phyloP scores from a whole-genome alignment of 2,113 vertebrate genomes.

The Galeopterus variegatus region DNA sequence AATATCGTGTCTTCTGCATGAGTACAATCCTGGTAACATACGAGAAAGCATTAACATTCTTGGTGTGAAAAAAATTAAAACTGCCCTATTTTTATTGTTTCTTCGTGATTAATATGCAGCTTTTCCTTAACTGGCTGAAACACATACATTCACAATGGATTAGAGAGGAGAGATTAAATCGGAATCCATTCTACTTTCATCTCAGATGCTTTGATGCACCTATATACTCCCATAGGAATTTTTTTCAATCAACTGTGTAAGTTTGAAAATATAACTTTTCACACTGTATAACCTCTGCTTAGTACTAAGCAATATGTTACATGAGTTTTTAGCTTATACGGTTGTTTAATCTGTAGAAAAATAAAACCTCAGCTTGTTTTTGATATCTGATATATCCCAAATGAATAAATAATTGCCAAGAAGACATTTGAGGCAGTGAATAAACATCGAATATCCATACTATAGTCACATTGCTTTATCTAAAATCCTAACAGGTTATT shows the following conservation, averaged over 20 bases:
- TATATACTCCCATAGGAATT: neutral
- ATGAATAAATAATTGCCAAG: neutral
- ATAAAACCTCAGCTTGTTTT: neutral
- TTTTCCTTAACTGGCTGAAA: constrained; percentile 1
- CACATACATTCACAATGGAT: neutral
- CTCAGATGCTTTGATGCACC: neutral
- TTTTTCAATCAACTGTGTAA: neutral
- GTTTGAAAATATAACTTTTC: neutral
- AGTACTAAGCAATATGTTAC: neutral
- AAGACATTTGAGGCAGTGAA: neutral
- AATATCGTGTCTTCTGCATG: neutral
- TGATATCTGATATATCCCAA: neutral
- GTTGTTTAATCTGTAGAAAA: neutral
- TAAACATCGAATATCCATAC: neutral
- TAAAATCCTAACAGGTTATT: neutral
- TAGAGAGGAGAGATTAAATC: neutral
- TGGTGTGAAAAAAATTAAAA: constrained; percentile 45
- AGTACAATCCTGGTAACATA: neutral
- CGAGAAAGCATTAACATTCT: neutral
- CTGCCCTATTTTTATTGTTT: constrained; percentile 57
- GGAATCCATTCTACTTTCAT: neutral
- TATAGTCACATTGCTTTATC: neutral
- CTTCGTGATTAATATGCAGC: constrained; percentile 11
- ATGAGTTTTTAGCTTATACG: neutral
- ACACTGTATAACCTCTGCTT: neutral